Percentiles rank a stretch among this genome's conserved stretches.
Conservation (phyloP, 2,888 invertebrate species). For the Hydrotaea diabolus region DNA sequence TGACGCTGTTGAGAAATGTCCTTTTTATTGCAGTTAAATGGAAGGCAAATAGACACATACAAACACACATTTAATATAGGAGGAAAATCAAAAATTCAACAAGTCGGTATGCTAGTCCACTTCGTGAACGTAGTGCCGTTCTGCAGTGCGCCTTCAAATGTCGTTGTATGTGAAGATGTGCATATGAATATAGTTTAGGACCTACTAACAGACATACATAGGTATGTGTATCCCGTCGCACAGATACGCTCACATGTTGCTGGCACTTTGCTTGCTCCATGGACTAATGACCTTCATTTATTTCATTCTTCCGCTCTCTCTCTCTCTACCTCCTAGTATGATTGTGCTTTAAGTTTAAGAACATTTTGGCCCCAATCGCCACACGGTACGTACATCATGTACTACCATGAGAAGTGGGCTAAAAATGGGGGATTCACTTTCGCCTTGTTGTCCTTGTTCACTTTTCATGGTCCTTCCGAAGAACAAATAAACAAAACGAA, state of each 20-base stretch:
- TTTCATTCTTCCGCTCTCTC: neutral
- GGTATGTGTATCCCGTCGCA: neutral
- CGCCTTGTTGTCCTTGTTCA: slow-evolving; percentile 51
- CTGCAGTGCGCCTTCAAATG: no score
- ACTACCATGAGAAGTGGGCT: neutral
- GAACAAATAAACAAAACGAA: neutral
- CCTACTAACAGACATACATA: neutral
- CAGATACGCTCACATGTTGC: neutral
- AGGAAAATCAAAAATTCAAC: slow-evolving; percentile 28
- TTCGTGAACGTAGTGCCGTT: no score
- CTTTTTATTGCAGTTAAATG: slow-evolving; percentile 38
- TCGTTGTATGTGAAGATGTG: no score
- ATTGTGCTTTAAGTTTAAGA: neutral
- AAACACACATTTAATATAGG: neutral
- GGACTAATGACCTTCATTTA: slow-evolving; percentile 40
- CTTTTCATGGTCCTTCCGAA: slow-evolving; percentile 46
- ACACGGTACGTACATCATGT: slow-evolving; percentile 8
- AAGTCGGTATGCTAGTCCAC: slow-evolving; percentile 3
- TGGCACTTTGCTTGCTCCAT: neutral
- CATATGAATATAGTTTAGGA: neutral
- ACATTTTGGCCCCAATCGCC: neutral
- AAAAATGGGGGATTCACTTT: neutral
- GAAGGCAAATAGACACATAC: neutral
- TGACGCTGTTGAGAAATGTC: neutral
- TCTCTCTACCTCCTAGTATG: neutral